These are phyloP conservation scores for Gymnodraco acuticeps DNA, from an alignment of 2,797 vertebrate genomes.

Conservation along the genomic window DNA sequence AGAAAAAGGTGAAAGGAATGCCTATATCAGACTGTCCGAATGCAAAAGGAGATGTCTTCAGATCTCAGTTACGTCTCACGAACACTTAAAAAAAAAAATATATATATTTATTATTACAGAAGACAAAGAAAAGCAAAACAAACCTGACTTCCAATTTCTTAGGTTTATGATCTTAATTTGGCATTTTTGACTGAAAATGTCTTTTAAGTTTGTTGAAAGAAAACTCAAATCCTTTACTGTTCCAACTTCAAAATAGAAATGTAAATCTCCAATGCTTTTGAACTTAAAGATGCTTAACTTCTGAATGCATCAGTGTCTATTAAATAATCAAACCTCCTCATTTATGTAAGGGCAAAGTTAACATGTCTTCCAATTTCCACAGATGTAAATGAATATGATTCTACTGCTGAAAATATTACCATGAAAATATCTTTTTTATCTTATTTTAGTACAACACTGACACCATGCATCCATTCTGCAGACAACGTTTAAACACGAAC, in stretches of 20 bases:
- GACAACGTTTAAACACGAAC: conserved; percentile 1
- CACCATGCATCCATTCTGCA: not conserved
- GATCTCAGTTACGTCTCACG: not conserved
- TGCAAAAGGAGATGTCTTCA: not conserved
- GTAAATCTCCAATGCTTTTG: not conserved
- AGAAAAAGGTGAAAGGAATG: not conserved
- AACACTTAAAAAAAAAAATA: too few relatives aligned
- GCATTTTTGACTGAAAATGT: not conserved
- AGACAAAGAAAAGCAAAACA: not conserved
- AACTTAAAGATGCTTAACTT: not conserved
- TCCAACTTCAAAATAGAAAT: not conserved
- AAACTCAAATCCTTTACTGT: not conserved
- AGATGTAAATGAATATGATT: not conserved
- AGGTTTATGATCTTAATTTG: not conserved
- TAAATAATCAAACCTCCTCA: not conserved
- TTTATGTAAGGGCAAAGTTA: not conserved
- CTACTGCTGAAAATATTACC: not conserved
- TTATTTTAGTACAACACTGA: too few relatives aligned
- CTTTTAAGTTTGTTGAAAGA: too few relatives aligned
- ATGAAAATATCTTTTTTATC: not conserved
- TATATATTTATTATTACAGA: not conserved
- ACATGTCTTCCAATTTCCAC: not conserved
- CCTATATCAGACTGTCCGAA: not conserved
- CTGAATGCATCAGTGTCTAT: not conserved
- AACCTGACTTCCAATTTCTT: not conserved